Conservation (phyloP, 1,140 invertebrate genomes). For the Sitodiplosis mosellana region DNA sequence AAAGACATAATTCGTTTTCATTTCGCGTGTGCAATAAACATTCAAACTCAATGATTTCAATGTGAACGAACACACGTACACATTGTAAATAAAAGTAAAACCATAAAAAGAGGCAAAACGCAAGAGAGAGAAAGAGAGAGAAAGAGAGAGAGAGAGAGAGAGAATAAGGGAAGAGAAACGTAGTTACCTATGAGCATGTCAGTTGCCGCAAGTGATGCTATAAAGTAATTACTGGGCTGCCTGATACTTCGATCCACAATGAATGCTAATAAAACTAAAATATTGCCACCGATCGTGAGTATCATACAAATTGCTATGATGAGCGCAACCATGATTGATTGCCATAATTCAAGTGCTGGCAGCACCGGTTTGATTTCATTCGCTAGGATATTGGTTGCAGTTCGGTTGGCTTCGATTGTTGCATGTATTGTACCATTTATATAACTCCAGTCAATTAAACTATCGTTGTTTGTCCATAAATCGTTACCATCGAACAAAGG, state of each 20-base stretch:
- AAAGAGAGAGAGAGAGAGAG: slow-evolving; percentile 4
- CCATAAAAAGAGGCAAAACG: background rate
- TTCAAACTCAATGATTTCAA: too few species aligned
- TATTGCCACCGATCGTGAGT: slow-evolving; percentile 86
- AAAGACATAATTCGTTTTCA: too few species aligned
- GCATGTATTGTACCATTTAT: background rate
- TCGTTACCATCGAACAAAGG: slow-evolving; percentile 11
- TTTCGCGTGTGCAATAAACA: too few species aligned
- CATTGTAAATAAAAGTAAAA: too few species aligned
- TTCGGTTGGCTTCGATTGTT: background rate
- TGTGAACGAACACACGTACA: too few species aligned
- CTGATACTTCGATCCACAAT: slow-evolving; percentile 92
- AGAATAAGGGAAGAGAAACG: slow-evolving; percentile 32
- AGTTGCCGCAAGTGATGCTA: slow-evolving; percentile 92
- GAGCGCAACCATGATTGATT: slow-evolving; percentile 80
- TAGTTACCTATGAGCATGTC: slow-evolving; percentile 96
- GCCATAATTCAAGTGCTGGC: slow-evolving; percentile 78
- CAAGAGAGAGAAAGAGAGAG: background rate
- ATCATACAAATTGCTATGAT: slow-evolving; percentile 75
- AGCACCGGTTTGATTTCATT: slow-evolving; percentile 35
- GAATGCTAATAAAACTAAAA: slow-evolving; percentile 90
- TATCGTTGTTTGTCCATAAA: background rate
- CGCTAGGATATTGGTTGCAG: slow-evolving; percentile 7
- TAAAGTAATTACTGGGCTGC: slow-evolving; percentile 98
- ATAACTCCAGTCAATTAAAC: background rate